These are phyloP conservation scores for Dicyrtoma fusca DNA, from an alignment of 2,888 invertebrate species.

Conservation along the genomic window DNA sequence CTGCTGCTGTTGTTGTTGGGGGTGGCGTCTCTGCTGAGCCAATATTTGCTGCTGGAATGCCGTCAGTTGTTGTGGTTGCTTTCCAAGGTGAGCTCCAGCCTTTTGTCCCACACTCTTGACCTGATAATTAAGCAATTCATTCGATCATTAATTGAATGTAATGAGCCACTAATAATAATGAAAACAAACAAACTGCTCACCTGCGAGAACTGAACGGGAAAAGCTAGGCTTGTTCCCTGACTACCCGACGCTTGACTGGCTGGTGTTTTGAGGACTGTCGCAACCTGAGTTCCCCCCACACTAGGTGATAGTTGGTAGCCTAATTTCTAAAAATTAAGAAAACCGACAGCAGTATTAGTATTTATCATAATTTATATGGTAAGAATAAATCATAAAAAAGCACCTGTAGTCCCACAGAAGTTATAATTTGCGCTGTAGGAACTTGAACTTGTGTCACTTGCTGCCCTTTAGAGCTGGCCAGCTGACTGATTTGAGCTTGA, in stretches of 20 bases:
- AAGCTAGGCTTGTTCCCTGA: constrained; percentile 33
- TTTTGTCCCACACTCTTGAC: constrained; percentile 37
- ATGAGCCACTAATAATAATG: too few species aligned
- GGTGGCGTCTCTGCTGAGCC: constrained; percentile 34
- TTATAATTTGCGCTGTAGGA: constrained; percentile 34
- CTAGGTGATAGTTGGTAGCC: constrained; percentile 19
- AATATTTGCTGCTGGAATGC: constrained; percentile 39
- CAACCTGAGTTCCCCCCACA: constrained; percentile 32
- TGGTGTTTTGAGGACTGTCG: constrained; percentile 45
- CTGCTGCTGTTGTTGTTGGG: constrained; percentile 38
- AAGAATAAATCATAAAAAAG: too few species aligned
- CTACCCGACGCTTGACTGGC: constrained; percentile 31
- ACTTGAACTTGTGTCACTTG: constrained; percentile 40
- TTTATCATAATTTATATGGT: too few species aligned
- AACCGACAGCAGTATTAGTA: constrained; percentile 1
- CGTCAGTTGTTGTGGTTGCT: constrained; percentile 31
- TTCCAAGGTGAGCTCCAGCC: constrained; percentile 18
- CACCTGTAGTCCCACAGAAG: constrained; percentile 37
- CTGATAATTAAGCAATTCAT: too few species aligned
- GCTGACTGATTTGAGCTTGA: constrained; percentile 18
- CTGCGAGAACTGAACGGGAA: constrained; percentile 46
- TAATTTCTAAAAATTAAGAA: constrained; percentile 15
- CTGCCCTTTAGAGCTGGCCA: constrained; percentile 19
- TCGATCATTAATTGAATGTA: too few species aligned
- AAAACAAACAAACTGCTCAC: too few species aligned